Conservation (phyloP, 2,888 invertebrate genomes). For the Pollenia angustigena region DNA sequence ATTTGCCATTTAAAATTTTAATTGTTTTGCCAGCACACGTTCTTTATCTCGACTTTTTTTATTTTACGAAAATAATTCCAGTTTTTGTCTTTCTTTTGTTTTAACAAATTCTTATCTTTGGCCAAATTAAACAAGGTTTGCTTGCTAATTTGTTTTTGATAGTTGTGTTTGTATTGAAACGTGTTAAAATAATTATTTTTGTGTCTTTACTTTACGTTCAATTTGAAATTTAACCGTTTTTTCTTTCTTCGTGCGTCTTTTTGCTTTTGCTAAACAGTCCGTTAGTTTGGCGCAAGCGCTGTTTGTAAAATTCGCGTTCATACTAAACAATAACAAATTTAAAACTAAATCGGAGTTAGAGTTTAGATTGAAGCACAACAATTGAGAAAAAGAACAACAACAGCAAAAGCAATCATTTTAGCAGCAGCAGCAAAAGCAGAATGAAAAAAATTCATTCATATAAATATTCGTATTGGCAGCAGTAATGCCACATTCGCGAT, state of each 20-base stretch:
- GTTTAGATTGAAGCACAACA: conserved; percentile 43
- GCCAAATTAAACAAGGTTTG: conserved; percentile 39
- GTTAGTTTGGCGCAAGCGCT: conserved; percentile 65
- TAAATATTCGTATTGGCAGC: conserved; percentile 43
- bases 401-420: neutral
- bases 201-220: conserved; percentile 12
- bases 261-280: conserved; percentile 22
- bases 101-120: conserved; percentile 41
- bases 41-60: neutral
- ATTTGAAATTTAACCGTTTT: conserved; percentile 59
- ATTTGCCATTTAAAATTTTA: neutral
- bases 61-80: conserved; percentile 10
- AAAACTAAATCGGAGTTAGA: conserved; percentile 52
- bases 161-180: conserved; percentile 26
- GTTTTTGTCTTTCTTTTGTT: conserved; percentile 1
- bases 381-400: conserved; percentile 20
- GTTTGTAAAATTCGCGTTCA: conserved; percentile 53
- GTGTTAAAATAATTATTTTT: conserved; percentile 40
- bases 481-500: conserved; percentile 16
- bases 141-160: conserved; percentile 20
- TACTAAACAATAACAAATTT: conserved; percentile 66
- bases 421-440: conserved; percentile 2
- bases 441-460: conserved; percentile 61
- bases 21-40: neutral
- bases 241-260: conserved; percentile 7